Evolutionary conservation across 1,140 invertebrate genomes (phyloP).

Genomic region (Bombyx mandarina): DNA sequence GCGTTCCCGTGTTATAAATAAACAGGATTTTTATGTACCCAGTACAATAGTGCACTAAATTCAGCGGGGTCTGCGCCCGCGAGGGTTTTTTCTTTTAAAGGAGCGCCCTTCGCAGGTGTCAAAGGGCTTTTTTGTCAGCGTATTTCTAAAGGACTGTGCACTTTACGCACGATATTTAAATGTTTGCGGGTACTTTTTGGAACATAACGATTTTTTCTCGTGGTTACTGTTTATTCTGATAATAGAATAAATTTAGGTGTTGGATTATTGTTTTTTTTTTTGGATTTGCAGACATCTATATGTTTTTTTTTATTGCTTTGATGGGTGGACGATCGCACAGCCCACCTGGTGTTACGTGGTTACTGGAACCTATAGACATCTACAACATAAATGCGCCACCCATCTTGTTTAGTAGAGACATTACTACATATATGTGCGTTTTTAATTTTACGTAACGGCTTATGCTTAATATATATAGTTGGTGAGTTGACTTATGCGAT

Average conservation of each 20-base stretch:
- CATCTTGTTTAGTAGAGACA: no score
- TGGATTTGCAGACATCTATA: no score
- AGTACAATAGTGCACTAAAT: conserved; percentile 24
- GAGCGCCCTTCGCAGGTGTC: conserved; percentile 4
- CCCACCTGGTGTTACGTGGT: no score
- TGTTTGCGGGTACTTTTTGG: no score
- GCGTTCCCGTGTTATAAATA: conserved; percentile 34
- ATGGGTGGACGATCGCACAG: no score
- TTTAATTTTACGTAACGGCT: no score
- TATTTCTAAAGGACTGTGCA: not conserved
- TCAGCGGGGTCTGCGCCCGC: conserved; percentile 10
- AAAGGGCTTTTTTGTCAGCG: not conserved
- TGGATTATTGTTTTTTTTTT: not conserved
- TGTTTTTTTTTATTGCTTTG: no score
- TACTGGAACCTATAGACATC: no score
- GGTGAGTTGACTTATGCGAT: no score
- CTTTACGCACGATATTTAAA: not conserved
- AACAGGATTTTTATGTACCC: conserved; percentile 14
- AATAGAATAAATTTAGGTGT: not conserved
- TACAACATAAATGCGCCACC: no score
- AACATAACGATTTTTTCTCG: not conserved
- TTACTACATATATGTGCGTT: no score
- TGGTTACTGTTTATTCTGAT: not conserved
- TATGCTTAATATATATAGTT: no score
- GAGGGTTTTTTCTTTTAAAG: conserved; percentile 5